Evolutionary conservation across 1,140 invertebrate species (phyloP).

Genomic region (Penaeus japonicus): DNA sequence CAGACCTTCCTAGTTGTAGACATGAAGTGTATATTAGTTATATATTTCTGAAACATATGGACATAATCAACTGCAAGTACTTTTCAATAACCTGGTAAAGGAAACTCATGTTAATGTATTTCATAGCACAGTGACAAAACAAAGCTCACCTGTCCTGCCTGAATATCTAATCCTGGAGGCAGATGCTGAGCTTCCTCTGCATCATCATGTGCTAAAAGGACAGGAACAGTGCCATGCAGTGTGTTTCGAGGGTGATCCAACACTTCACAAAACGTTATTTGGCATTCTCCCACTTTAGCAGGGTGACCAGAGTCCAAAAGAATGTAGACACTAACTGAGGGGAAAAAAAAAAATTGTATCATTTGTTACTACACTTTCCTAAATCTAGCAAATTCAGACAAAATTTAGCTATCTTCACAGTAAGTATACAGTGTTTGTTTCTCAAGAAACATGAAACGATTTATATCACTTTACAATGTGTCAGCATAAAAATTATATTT

Average conservation of each 20-base stretch:
- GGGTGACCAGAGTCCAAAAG: slow-evolving; percentile 48
- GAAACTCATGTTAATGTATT: too few species aligned
- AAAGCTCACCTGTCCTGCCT: slow-evolving; percentile 21
- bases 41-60: too few species aligned
- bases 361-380: neutral
- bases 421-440: too few species aligned
- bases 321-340: slow-evolving; percentile 47
- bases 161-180: neutral
- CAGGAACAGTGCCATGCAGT: slow-evolving; percentile 37
- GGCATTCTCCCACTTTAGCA: slow-evolving; percentile 44
- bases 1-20: too few species aligned
- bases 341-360: neutral
- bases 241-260: slow-evolving; percentile 49
- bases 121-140: too few species aligned
- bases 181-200: slow-evolving; percentile 33
- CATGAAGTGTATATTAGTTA: too few species aligned
- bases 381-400: neutral
- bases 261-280: slow-evolving; percentile 35
- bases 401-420: too few species aligned
- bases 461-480: too few species aligned
- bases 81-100: too few species aligned
- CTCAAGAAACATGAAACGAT: too few species aligned
- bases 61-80: too few species aligned
- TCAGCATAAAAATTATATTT: too few species aligned
- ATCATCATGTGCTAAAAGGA: slow-evolving; percentile 28